phyloP scores from a whole-genome alignment of 1,140 invertebrate species.

The Formica exsecta region DNA sequence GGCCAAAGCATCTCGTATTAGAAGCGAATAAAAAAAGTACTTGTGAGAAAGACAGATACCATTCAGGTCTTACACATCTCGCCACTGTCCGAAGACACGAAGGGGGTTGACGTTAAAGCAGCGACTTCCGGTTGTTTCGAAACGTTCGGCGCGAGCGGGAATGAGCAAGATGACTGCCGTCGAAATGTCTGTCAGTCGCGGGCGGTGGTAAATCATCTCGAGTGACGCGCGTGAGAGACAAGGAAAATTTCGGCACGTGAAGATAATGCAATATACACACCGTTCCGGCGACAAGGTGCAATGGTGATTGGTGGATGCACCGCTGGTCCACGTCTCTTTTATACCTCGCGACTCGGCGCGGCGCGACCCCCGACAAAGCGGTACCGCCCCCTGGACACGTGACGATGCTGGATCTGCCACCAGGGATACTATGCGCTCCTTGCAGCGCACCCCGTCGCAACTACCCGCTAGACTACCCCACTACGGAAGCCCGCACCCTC shows the following conservation, averaged over 20 bases:
- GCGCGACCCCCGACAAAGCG: slow-evolving; percentile 70
- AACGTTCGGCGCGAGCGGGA: neutral
- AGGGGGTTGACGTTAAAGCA: slow-evolving; percentile 12
- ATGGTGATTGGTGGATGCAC: slow-evolving; percentile 78
- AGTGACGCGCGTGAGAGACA: neutral
- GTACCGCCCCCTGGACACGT: slow-evolving; percentile 77
- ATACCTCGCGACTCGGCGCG: slow-evolving; percentile 67
- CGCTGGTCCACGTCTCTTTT: slow-evolving; percentile 74
- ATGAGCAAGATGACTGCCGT: neutral
- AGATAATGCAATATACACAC: slow-evolving; percentile 40
- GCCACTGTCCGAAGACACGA: neutral
- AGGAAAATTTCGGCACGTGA: slow-evolving; percentile 4
- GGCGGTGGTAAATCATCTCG: neutral
- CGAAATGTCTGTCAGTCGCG: neutral
- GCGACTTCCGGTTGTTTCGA: neutral
- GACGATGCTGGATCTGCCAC: slow-evolving; percentile 74
- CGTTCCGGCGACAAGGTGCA: slow-evolving; percentile 70
- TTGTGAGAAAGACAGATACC: slow-evolving; percentile 3
- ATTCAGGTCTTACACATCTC: neutral
- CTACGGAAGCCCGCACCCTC: slow-evolving; percentile 52
- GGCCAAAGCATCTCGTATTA: neutral
- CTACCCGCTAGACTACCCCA: slow-evolving; percentile 57
- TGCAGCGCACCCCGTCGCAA: slow-evolving; percentile 70
- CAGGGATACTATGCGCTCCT: slow-evolving; percentile 71
- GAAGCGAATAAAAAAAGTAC: neutral